Evolutionary conservation across 2,888 invertebrate genomes (phyloP), one percentile per base, ranked within the genome.

Genomic region (Leptinotarsa peninsularis): DNA sequence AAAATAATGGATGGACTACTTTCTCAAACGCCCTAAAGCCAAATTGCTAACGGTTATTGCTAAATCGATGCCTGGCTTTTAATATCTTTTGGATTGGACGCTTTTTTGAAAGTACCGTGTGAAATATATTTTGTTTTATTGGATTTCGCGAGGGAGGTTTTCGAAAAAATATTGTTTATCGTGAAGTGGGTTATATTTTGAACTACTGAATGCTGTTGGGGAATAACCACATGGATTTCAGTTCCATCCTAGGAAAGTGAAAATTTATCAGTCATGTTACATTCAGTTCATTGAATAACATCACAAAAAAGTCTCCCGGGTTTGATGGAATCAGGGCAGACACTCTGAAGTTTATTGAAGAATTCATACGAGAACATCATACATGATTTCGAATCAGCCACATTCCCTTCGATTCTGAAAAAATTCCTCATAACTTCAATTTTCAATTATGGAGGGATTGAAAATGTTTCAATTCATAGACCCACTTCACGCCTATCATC

Each of bases 21-120:
- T 76, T 79, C 72, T 77, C 77, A 66, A 76, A 76, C 73, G 79
- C 72, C 74, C 72, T 52, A 74, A 72, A 75, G 79, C 79, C 79
- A 76, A 77, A 79, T 79, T 76, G 76, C 79, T 79, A 79, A 79
- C 78, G 75, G 79, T 78, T 79, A 79, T 78, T 78, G 76, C 76
- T 73, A 73, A 76, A 79, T 79, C 79, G 79, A 79, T 79, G 71
- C 52, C 73, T 52, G 75, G 63, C 78, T 76, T 79, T 79, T 79
- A 79, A 79, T 79, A 79, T 78, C 76, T 76, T 78, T 79, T 73
- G 75, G 76, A 78, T 79, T 75, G 73, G 76, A 52, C 68, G 74
- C 71, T 77, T 75, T 77, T 77, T 75, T 60, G 66, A 58, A 23
- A 66, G 74, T 63, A 76, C 74, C 58, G 60, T 50, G 68, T 71